Evolutionary conservation across 2,888 invertebrate species (phyloP).

Genomic region (Drosophila greeni): DNA sequence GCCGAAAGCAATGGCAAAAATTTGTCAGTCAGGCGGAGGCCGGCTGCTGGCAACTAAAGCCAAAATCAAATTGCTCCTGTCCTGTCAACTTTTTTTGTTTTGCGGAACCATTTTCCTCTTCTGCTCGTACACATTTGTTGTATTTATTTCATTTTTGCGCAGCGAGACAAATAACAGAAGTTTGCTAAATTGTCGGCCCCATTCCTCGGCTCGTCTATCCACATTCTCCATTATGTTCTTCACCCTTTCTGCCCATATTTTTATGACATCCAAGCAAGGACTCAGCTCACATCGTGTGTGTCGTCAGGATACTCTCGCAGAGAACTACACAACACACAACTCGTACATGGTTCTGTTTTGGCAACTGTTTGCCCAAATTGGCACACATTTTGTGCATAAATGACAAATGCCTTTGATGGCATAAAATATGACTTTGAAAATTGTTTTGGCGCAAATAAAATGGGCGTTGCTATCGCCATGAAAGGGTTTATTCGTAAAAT

Average conservation of each 20-base stretch:
- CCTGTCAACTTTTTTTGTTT: constrained; percentile 64
- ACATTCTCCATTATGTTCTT: constrained; percentile 30
- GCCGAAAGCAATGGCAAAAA: constrained; percentile 49
- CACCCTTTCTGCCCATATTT: constrained; percentile 35
- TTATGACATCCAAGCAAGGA: constrained; percentile 55
- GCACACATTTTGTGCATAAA: constrained; percentile 70
- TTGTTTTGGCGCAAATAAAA: constrained; percentile 72
- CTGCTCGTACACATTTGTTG: constrained; percentile 20
- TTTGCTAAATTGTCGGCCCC: constrained; percentile 61
- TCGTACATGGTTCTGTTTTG: constrained; percentile 17
- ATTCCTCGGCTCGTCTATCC: constrained; percentile 27
- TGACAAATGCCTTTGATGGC: constrained; percentile 73
- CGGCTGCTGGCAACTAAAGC: constrained; percentile 31
- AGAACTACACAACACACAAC: constrained; percentile 24
- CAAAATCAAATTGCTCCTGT: constrained; percentile 65
- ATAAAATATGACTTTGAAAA: constrained; percentile 73
- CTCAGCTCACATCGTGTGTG: constrained; percentile 44
- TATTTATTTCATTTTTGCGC: constrained; percentile 47
- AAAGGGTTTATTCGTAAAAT: constrained; percentile 17
- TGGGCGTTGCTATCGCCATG: constrained; percentile 28
- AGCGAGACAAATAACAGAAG: constrained; percentile 64
- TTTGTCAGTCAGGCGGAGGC: constrained; percentile 47
- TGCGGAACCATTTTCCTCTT: constrained; percentile 50
- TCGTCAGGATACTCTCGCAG: constrained; percentile 57
- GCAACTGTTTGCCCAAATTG: constrained; percentile 55